phyloP scores from a whole-genome alignment of 2,113 vertebrate genomes.

The Pelvicachromis taeniatus region DNA sequence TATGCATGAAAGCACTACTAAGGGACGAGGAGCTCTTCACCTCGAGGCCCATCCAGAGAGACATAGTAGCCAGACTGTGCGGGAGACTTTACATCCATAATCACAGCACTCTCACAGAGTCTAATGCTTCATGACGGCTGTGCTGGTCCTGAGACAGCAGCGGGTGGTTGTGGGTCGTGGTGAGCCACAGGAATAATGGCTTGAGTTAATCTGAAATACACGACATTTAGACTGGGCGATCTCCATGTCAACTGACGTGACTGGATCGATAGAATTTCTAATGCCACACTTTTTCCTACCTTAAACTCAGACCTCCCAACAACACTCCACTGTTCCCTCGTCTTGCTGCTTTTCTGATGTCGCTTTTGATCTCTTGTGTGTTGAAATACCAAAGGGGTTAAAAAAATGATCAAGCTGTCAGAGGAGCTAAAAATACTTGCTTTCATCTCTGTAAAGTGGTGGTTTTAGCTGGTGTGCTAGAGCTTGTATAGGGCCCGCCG shows the following conservation, averaged over 20 bases:
- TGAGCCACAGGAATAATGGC: conserved; percentile 47
- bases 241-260: conserved; percentile 38
- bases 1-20: conserved; percentile 16
- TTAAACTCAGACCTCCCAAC: conserved; percentile 34
- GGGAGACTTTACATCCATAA: conserved; percentile 48
- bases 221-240: conserved; percentile 36
- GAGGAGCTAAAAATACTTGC: conserved; percentile 44
- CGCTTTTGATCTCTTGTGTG: conserved; percentile 46
- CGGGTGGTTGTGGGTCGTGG: conserved; percentile 26
- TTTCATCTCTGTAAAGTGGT: conserved; percentile 44
- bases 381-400: conserved; percentile 9
- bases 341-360: conserved; percentile 6
- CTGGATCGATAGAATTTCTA: conserved; percentile 48
- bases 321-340: conserved; percentile 32
- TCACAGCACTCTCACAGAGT: conserved; percentile 24
- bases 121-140: conserved; percentile 47
- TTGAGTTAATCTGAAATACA: conserved; percentile 45
- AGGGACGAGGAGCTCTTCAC: conserved; percentile 27
- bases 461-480: conserved; percentile 6
- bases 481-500: neutral
- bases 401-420: conserved; percentile 16
- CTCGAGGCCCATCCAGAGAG: conserved; percentile 4
- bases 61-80: neutral
- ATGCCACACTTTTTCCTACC: conserved; percentile 19
- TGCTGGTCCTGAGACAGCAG: conserved; percentile 17